Base-by-base conservation (phyloP, 2,888 invertebrate genomes). In the Helleia helle region DNA sequence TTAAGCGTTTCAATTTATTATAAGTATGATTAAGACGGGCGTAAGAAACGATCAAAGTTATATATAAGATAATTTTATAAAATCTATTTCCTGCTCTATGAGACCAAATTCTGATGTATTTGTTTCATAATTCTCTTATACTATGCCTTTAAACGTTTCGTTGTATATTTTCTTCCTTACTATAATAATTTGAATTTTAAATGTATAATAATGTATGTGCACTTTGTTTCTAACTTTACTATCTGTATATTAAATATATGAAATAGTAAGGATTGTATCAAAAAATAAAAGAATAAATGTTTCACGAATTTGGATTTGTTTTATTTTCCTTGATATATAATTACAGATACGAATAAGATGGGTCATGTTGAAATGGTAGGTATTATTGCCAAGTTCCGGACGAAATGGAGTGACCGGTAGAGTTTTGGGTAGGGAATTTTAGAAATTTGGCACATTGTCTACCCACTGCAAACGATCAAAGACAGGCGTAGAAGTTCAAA, bases 1-100 rank as follows among this genome's bases (percentile, higher is more conserved):
- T 84, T 84, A 83, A 66, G 79, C 76, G 83, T 84, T 79, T 83
- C 83, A 84, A 83, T 83, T 83, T 83, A 71, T 71, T 68, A 66
- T 66, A 65, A 68, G 58, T 74, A 72, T 48, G 49, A 49, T 45
- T 46, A 51, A 50, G 55, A 58, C n/a, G n/a, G 62, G 41, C 60
- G 60, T 61, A 67, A 68, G 61, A 59, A 59, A 65, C 59, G 71
- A 75, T 71, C 70, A 72, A 65, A 65, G 70, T 74, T 74, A 70
- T 71, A 59, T 65, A 69, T 62, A 58, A 59, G 62, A 65, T 72
- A 71, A 67, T 70, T 76, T 75, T 74, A 62, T 67, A n/a, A 72
- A 72, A 59, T 62, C 60, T 70, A 62, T 68, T 73, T 63, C 65
- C 48, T 61, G 55, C 56, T 52, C 54, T 65, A 53, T 47, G 44